Evolutionary conservation across 2,113 vertebrate genomes (phyloP), one percentile per base, ranked within the genome.

Genomic region (Campylorhamphus procurvoides): DNA sequence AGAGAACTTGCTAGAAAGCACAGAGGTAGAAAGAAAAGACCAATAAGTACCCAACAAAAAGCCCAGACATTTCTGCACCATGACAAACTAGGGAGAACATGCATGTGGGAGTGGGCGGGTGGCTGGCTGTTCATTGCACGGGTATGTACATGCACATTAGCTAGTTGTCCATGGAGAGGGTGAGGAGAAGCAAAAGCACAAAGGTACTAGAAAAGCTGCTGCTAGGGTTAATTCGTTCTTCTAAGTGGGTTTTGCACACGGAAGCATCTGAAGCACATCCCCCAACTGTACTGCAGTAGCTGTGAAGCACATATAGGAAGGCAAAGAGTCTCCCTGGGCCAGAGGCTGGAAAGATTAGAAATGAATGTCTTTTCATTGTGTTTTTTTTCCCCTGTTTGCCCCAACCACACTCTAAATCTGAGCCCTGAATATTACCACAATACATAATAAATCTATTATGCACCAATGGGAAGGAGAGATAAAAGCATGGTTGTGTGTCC

Each of bases 81-180:
- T 23, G 83, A 49, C 22, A 72, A 67, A 3, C 12, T 44, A 19
- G 63, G 37, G 9, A 82, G 42, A 89, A 67, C 5, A 28, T 8
- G 3, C 2, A 0, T 13, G 23, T 40, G 19, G 6, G 15, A 4
- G 27, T 29, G 8, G 10, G 4, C 28, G 14, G 7, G 9, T 10
- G 18, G 27, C 5, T 31, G 31, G 4, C 28, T 78, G 9, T 28
- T 85, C 40, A 13, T 6, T 5, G 17, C 3, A 1, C 9, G 15
- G 50, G 2, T 18, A 22, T 4, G 20, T 39, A 40, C 7, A 0
- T 12, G 44, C 49, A 31, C 4, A 6, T 52, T 44, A 83, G 23
- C 7, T 46, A 42, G 6, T 6, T 50, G 39, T 18, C 28, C 20
- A 5, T 2, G 7, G 28, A 72, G 22, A 69, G 9, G 35, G 7